Evolutionary conservation across 2,888 invertebrate species (phyloP), one percentile per base, ranked within the genome.

Genomic region (Halictus ligatus): DNA sequence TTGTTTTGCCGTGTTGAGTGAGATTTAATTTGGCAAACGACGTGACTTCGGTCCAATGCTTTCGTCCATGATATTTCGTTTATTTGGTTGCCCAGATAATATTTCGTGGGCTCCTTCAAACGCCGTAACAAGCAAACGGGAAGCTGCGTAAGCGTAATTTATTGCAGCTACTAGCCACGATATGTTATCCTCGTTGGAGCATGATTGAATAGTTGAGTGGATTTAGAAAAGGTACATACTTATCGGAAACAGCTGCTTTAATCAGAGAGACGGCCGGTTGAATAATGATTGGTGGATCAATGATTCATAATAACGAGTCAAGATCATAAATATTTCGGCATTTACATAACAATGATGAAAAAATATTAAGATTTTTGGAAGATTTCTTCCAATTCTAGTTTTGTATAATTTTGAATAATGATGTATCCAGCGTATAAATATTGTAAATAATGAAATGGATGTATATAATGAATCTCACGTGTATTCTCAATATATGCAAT

Each of bases 21-120:
- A 88, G 88, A 89, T 88, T 88, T 85, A 88, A 90, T 90, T 90
- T 88, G 81, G 79, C 86, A 80, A 89, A 86, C 89, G 81, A 90
- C 86, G 80, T 80, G 84, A 84, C 77, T 74, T 50, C 69, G 67
- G 75, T 86, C 81, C 86, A 80, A 83, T 86, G 83, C 81, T 86
- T 82, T 78, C 73, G 50, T 13, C 75, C 71, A 12, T 48, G 78
- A 79, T 79, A 50, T 43, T 84, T 86, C 85, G 81, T 83, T 81
- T 79, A 67, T 69, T 72, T 29, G 64, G 74, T 10, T 76, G 69
- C 18, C 67, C 13, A 58, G 15, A 35, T 8, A 46, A 76, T 67
- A 76, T 84, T 48, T 35, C n/a, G 25, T 25, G 18, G 67, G 46
- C 76, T 58, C n/a, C 54, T 29, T 67, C 54, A 58, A 25, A 73